These are phyloP conservation scores for Epinotia nisella DNA, from an alignment of 2,888 invertebrate species.

Conservation along the genomic window DNA sequence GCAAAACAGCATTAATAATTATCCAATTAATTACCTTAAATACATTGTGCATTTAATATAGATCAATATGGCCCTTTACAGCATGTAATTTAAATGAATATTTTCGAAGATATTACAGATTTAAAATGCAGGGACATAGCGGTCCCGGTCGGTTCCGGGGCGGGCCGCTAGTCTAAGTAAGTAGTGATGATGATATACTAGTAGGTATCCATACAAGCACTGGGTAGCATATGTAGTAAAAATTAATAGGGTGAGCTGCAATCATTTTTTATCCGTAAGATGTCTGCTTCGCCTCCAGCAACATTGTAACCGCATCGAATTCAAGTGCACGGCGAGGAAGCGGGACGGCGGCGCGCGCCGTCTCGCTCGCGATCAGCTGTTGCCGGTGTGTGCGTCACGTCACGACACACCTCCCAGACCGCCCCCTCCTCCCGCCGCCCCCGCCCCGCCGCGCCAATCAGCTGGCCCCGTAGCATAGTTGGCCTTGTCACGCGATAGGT, in stretches of 20 bases:
- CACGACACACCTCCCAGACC: conserved; percentile 45
- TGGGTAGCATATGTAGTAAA: background rate
- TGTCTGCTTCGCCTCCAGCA: background rate
- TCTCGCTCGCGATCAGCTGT: conserved; percentile 41
- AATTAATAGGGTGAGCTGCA: background rate
- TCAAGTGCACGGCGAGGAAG: conserved; percentile 38
- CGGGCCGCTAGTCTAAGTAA: too few species aligned
- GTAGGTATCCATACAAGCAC: background rate
- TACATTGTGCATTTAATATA: too few species aligned
- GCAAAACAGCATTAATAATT: too few species aligned
- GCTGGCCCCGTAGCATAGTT: too few species aligned
- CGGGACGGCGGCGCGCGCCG: conserved; percentile 10
- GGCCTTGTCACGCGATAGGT: too few species aligned
- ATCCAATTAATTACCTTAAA: too few species aligned
- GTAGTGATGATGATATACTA: too few species aligned
- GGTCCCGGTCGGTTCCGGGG: too few species aligned
- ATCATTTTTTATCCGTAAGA: background rate
- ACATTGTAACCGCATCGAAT: conserved; percentile 23
- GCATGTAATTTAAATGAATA: too few species aligned
- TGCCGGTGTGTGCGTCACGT: conserved; percentile 39
- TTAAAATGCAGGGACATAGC: too few species aligned
- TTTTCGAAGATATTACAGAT: too few species aligned
- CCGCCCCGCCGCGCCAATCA: conserved; percentile 71
- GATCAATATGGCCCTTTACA: too few species aligned
- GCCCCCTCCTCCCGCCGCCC: conserved; percentile 51